Conservation (phyloP, 1,140 invertebrate genomes). For the Heliconius melpomene region DNA sequence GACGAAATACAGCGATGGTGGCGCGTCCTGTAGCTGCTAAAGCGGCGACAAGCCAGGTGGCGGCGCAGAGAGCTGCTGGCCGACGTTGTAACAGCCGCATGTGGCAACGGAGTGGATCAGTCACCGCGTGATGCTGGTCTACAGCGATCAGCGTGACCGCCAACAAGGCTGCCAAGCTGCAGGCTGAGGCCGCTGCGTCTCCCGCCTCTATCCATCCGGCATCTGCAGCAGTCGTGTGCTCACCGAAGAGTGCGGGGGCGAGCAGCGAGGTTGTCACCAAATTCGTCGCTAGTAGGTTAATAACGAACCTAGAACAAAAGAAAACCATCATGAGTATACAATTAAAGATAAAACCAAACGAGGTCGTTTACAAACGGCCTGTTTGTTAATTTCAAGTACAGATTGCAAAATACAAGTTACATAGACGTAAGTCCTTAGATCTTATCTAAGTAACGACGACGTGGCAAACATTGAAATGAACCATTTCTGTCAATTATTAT, state of each 20-base stretch:
- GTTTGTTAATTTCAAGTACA: slow-evolving; percentile 30
- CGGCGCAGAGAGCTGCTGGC: slow-evolving; percentile 85
- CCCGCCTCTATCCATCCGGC: slow-evolving; percentile 63
- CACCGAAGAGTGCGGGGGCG: slow-evolving; percentile 74
- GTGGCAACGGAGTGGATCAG: slow-evolving; percentile 92
- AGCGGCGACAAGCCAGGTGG: slow-evolving; percentile 85
- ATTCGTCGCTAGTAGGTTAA: slow-evolving; percentile 78
- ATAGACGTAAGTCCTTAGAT: neutral
- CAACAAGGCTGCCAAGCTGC: slow-evolving; percentile 76
- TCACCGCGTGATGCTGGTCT: slow-evolving; percentile 93
- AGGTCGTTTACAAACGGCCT: slow-evolving; percentile 21
- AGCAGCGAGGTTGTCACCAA: slow-evolving; percentile 75
- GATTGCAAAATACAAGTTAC: slow-evolving; percentile 25
- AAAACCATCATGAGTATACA: slow-evolving; percentile 41
- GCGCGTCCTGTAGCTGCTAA: slow-evolving; percentile 78
- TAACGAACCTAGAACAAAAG: slow-evolving; percentile 79
- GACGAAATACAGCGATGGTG: slow-evolving; percentile 56
- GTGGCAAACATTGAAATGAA: slow-evolving; percentile 30
- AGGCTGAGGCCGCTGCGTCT: slow-evolving; percentile 67
- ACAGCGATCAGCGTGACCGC: slow-evolving; percentile 91
- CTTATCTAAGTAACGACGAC: slow-evolving; percentile 19
- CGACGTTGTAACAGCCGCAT: slow-evolving; percentile 87
- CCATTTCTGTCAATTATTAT: slow-evolving; percentile 25
- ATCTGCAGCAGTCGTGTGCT: slow-evolving; percentile 60
- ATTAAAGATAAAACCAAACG: slow-evolving; percentile 18